Evolutionary conservation across 2,113 vertebrate species (phyloP), one percentile per base, ranked within the genome.

Genomic region (Perognathus longimembris): DNA sequence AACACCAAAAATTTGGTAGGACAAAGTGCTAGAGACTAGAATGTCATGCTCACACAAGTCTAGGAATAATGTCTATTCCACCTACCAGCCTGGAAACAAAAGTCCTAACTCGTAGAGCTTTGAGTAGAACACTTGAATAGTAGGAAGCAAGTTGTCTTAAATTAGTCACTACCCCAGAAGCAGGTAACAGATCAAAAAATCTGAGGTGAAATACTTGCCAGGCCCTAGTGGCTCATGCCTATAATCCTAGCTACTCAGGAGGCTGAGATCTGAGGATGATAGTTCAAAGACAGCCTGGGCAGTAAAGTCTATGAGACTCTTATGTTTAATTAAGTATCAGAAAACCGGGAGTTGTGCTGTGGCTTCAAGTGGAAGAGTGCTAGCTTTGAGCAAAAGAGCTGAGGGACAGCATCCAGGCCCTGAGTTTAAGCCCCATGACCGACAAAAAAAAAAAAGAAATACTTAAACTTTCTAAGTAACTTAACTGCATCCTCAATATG

Each of bases 391-490:
- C n/a, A n/a, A n/a, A n/a, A n/a, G n/a, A n/a, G n/a, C n/a, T n/a
- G n/a, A n/a, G n/a, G n/a, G n/a, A n/a, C n/a, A n/a, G n/a, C n/a
- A n/a, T n/a, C n/a, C n/a, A n/a, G n/a, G n/a, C n/a, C n/a, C n/a
- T n/a, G n/a, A n/a, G n/a, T n/a, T n/a, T n/a, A n/a, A n/a, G n/a
- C n/a, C n/a, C n/a, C n/a, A n/a, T n/a, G n/a, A n/a, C n/a, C n/a
- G n/a, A n/a, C n/a, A n/a, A n/a, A n/a, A n/a, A n/a, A n/a, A n/a
- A n/a, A n/a, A n/a, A n/a, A n/a, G n/a, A n/a, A n/a, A n/a, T n/a
- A 64, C 34, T 77, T 64, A 76, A 88, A 69, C 32, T 67, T 88
- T 71, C 83, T 61, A 81, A 50, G 54, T 66, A 73, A 83, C 22
- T 59, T 82, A 87, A 89, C 54, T 77, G 28, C 11, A 67, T 64